Evolutionary conservation across 2,888 invertebrate genomes (phyloP), one percentile per base, ranked within the genome.

Genomic region (Caenorhabditis auriculariae): DNA sequence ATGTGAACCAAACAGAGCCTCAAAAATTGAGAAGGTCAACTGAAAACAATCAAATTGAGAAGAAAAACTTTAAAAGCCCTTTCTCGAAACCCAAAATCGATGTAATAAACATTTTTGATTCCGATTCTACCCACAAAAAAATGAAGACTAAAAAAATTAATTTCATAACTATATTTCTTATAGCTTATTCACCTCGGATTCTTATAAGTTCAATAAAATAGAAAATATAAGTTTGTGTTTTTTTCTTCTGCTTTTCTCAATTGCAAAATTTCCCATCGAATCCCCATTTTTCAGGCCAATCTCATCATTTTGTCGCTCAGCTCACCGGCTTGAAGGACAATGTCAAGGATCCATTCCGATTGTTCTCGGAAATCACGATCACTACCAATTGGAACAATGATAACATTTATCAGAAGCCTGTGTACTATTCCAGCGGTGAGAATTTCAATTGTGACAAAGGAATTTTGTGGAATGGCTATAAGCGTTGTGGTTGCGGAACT

Each of bases 281-380:
- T 35, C n/a, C 35, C 35, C 49, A 24, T n/a, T n/a, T 66, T 28
- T 17, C 57, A 56, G 74, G 70, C n/a, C 50, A 62, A 38, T 59
- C 70, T 0, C 26, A 55, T 15, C 69, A 73, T 44, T 51, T 75
- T 41, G 69, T 73, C 23, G 75, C 71, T 4, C 72, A 74, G 56
- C 51, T 75, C 47, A 71, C 65, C 37, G 74, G 74, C 9, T 58
- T 76, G 37, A 58, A 63, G 48, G 54, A 52, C 17, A 55, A 55
- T 15, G 62, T 67, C 2, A 37, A 45, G 17, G 76, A 76, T 59
- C 74, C 59, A 15, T 72, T 69, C 67, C 61, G 74, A 37, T 64
- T 76, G 4, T 75, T 72, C 58, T 68, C 76, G 21, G 76, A 76
- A 48, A 52, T 76, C 23, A 66, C 70, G 1, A 70, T 75, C 42